These are phyloP conservation scores for Nezara viridula DNA, from an alignment of 2,888 invertebrate genomes.

Conservation along the genomic window DNA sequence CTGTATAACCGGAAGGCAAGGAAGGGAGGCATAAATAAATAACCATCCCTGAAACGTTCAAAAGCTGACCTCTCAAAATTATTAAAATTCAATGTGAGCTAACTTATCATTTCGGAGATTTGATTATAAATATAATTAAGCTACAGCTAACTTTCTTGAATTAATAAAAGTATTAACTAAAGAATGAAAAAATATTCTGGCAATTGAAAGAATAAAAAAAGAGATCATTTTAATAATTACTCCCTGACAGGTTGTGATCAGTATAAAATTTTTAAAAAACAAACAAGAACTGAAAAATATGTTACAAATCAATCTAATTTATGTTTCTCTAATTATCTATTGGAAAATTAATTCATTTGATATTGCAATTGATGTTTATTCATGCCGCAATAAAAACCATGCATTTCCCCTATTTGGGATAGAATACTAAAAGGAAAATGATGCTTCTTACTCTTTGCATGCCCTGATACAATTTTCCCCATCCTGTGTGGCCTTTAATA, in stretches of 20 bases:
- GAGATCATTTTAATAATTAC: neutral
- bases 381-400: constrained; percentile 59
- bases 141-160: neutral
- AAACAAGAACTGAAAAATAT: neutral
- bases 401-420: constrained; percentile 58
- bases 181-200: neutral
- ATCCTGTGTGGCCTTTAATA: neutral
- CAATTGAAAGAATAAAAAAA: neutral
- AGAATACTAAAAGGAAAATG: constrained; percentile 21
- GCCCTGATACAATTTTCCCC: neutral
- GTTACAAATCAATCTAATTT: neutral
- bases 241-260: neutral
- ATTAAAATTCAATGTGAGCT: neutral
- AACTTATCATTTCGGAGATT: neutral
- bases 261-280: neutral
- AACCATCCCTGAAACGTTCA: no score
- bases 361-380: constrained; percentile 46
- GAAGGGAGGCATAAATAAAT: no score
- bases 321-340: neutral
- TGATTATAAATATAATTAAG: neutral
- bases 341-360: neutral
- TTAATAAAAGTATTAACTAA: neutral
- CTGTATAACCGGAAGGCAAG: no score
- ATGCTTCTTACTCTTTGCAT: neutral
- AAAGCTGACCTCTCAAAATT: neutral